Evolutionary conservation across 2,888 invertebrate genomes (phyloP), one percentile per base, ranked within the genome.

Genomic region (Alviniconcha strummeri): DNA sequence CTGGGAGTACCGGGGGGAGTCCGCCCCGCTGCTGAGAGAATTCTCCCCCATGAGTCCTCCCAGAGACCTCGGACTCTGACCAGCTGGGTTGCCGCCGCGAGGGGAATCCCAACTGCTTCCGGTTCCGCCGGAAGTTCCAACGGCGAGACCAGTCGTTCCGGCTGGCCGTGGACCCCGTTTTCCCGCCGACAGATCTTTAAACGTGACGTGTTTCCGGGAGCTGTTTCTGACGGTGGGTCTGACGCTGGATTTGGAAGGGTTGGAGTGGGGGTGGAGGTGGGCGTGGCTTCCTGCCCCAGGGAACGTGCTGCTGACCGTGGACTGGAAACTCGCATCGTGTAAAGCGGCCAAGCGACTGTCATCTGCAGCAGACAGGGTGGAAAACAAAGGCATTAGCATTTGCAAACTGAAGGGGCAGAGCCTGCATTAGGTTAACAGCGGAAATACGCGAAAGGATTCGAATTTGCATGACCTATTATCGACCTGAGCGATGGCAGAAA

Each of bases 141-240:
- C 15, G 17, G 7, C 11, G 17, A 11, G 19, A 17, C 60, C 36
- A 6, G 52, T 1, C n/a, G 60, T 52, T 6, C 15, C 11, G 19
- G 56, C 17, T 5, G 82, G 69, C 11, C 71, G 55, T 19, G 67
- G 55, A 7, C 69, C 82, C n/a, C 82, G 36, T 54, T 82, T 82
- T 52, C 82, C 77, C 8, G 82, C 82, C 11, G 77, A 76, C 69
- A 84, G 79, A 80, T 88, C 88, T 60, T 85, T 85, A 83, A 88
- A 88, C 15, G 88, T 88, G 77, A 88, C 88, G 83, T 86, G 86
- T 67, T 88, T 88, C 64, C 88, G 84, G 57, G 79, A 69, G 80
- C 86, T 86, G 55, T 71, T 60, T 54, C 86, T 56, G 57, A 85
- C 82, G 6, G 85, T 84, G 55, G 85, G 85, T 64, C 86, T 84